Percentiles rank a stretch among this genome's conserved stretches.
phyloP scores from a whole-genome alignment of 2,888 invertebrate species.

The Siphlonurus alternatus region DNA sequence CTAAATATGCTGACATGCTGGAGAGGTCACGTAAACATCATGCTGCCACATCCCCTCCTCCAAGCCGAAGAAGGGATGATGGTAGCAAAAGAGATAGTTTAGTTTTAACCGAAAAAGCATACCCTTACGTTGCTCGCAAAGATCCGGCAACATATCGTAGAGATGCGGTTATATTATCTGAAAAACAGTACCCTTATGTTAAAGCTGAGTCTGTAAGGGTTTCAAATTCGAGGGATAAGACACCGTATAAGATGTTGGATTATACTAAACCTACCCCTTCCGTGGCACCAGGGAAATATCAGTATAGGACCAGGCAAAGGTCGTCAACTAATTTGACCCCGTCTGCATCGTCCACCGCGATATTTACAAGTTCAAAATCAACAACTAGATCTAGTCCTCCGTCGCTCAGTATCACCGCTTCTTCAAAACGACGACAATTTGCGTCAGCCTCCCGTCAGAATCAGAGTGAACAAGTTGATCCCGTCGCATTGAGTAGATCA shows the following conservation, averaged over 20 bases:
- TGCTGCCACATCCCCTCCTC: not conserved
- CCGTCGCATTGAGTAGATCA: not conserved
- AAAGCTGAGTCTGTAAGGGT: not conserved
- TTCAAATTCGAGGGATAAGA: slow-evolving; percentile 6
- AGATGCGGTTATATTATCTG: no score
- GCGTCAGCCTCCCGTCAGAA: not conserved
- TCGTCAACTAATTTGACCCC: not conserved
- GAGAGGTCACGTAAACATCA: slow-evolving; percentile 24
- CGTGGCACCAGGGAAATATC: not conserved
- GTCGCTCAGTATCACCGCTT: not conserved
- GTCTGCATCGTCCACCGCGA: not conserved
- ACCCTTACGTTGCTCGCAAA: not conserved
- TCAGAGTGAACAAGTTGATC: not conserved
- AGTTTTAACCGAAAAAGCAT: not conserved
- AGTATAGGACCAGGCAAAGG: not conserved
- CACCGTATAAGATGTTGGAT: slow-evolving; percentile 7
- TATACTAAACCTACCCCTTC: slow-evolving; percentile 3
- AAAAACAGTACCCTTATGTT: not conserved
- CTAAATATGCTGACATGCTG: slow-evolving; percentile 60
- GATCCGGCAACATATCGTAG: not conserved
- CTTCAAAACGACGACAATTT: not conserved
- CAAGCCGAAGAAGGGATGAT: not conserved
- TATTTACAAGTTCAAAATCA: not conserved
- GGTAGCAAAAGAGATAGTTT: not conserved
- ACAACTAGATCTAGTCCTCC: slow-evolving; percentile 13